These are phyloP conservation scores for Tapera naevia DNA, from an alignment of 2,797 vertebrate genomes.

Conservation along the genomic window DNA sequence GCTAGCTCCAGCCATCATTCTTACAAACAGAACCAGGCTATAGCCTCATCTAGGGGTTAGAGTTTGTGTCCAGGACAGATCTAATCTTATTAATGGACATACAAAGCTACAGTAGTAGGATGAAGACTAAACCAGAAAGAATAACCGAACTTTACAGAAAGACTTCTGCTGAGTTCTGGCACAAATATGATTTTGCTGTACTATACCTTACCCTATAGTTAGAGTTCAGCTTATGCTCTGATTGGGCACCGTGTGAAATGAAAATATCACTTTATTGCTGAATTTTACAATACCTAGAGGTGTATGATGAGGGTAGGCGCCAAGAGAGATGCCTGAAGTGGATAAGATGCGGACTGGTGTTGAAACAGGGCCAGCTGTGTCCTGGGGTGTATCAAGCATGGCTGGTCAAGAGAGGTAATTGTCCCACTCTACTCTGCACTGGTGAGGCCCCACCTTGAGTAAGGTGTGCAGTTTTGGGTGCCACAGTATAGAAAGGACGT, in stretches of 20 bases:
- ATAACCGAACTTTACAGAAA: background rate
- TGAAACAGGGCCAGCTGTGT: no score
- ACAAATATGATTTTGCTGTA: background rate
- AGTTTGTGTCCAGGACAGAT: background rate
- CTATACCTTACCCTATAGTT: background rate
- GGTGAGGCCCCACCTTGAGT: no score
- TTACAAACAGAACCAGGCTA: background rate
- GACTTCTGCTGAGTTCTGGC: background rate
- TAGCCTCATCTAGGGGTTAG: background rate
- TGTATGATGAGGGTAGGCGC: background rate
- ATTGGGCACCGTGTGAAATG: background rate
- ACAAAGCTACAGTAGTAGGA: background rate
- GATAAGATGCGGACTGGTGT: slow-evolving; percentile 40
- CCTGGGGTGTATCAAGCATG: no score
- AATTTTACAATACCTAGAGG: slow-evolving; percentile 29
- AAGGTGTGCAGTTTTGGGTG: no score
- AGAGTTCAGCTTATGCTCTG: background rate
- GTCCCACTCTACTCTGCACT: no score
- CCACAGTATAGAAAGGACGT: no score
- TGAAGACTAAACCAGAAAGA: background rate
- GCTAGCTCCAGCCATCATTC: background rate
- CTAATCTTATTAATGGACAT: background rate
- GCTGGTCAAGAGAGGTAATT: no score
- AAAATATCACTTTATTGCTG: background rate
- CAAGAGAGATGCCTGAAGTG: slow-evolving; percentile 25